A percentile compares a stretch with the other conserved stretches of the same genome.
phyloP scores from a whole-genome alignment of 2,797 vertebrate species.

The Gallirallus australis region DNA sequence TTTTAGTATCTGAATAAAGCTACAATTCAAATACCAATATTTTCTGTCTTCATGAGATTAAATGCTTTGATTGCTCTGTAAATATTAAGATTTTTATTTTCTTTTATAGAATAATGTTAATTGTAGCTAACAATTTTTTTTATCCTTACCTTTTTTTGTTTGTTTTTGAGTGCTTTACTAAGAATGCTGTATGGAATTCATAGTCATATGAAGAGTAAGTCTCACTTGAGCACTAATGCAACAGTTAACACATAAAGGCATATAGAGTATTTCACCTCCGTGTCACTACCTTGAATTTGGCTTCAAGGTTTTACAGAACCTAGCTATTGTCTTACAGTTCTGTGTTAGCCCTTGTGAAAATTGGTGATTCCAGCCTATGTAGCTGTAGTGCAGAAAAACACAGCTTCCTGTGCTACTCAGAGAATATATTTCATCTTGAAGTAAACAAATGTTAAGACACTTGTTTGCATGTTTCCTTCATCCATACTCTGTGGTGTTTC shows the following conservation, averaged over 20 bases:
- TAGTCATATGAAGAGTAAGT: not conserved
- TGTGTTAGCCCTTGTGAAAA: not conserved
- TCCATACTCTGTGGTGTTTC: not conserved
- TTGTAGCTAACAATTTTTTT: not conserved
- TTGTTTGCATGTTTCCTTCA: not conserved
- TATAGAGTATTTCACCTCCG: not conserved
- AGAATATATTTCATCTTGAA: not conserved
- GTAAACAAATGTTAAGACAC: not conserved
- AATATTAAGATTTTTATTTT: not conserved
- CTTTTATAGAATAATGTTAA: not conserved
- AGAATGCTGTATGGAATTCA: not conserved
- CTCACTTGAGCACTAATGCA: not conserved
- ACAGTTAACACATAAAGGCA: not conserved
- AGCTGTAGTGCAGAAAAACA: not conserved
- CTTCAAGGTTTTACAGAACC: not conserved
- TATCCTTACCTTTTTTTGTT: not conserved
- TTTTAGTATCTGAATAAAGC: not conserved
- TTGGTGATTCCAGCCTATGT: not conserved
- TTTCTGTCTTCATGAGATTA: not conserved
- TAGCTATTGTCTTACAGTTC: not conserved
- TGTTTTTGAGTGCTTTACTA: not conserved
- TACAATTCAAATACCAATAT: not conserved
- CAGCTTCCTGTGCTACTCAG: not conserved
- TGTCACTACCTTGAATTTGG: not conserved
- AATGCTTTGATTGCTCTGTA: not conserved